These are phyloP conservation scores for Choristoneura rosaceana DNA, from an alignment of 2,888 invertebrate genomes.

Conservation along the genomic window DNA sequence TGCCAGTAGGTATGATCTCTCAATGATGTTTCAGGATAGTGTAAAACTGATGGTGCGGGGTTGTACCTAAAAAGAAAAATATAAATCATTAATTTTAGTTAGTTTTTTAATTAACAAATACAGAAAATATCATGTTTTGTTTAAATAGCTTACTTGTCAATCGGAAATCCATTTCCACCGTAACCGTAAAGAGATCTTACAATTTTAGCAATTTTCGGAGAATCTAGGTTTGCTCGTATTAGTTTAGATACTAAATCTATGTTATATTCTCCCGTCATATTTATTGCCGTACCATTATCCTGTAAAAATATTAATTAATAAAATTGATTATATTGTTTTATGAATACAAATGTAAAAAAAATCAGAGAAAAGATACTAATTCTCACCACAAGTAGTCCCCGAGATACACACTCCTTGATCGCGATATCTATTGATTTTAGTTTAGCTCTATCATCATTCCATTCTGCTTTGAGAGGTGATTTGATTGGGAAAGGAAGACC, in stretches of 20 bases:
- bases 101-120: neutral
- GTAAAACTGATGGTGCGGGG: slow-evolving; percentile 73
- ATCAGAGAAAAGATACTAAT: neutral
- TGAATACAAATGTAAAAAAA: no score
- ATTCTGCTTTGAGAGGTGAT: slow-evolving; percentile 55
- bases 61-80: slow-evolving; percentile 65
- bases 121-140: neutral
- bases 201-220: slow-evolving; percentile 64
- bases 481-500: slow-evolving; percentile 74
- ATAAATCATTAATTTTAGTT: neutral
- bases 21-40: slow-evolving; percentile 74
- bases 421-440: slow-evolving; percentile 71
- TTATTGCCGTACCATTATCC: slow-evolving; percentile 69
- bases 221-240: slow-evolving; percentile 72
- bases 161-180: slow-evolving; percentile 62
- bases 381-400: slow-evolving; percentile 73
- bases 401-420: slow-evolving; percentile 70
- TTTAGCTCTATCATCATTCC: slow-evolving; percentile 62
- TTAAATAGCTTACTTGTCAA: slow-evolving; percentile 59
- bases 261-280: slow-evolving; percentile 70
- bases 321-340: neutral
- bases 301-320: slow-evolving; percentile 48
- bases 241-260: slow-evolving; percentile 69
- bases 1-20: slow-evolving; percentile 74
- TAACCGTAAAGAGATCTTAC: slow-evolving; percentile 70